These are phyloP conservation scores for Heliconius nattereri DNA, from an alignment of 1,140 invertebrate species.

Conservation along the genomic window DNA sequence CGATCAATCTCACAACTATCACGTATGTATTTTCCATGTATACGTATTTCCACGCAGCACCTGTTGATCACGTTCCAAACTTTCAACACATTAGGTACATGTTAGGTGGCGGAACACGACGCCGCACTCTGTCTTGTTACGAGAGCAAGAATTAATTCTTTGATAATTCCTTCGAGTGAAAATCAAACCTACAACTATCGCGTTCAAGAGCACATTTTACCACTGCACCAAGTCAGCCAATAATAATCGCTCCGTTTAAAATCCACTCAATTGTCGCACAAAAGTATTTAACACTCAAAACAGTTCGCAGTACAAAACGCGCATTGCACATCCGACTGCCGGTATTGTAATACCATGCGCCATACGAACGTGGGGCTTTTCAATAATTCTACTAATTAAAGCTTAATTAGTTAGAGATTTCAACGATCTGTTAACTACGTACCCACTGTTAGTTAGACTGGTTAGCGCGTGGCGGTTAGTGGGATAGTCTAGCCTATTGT, in stretches of 20 bases:
- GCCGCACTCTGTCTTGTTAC: too few species aligned
- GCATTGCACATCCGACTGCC: background rate
- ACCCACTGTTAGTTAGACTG: background rate
- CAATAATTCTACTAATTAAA: conserved; percentile 11
- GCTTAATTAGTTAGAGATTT: conserved; percentile 10
- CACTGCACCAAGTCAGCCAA: background rate
- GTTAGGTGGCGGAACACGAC: too few species aligned
- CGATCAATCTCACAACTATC: too few species aligned
- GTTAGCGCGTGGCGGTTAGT: background rate
- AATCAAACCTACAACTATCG: too few species aligned
- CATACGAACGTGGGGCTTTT: background rate
- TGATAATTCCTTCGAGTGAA: background rate
- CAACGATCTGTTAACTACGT: conserved; percentile 4
- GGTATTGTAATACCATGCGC: background rate
- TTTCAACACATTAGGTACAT: too few species aligned
- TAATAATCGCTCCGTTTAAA: background rate
- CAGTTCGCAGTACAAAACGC: background rate
- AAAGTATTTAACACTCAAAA: background rate
- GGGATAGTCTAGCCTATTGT: background rate
- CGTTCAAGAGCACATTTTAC: background rate
- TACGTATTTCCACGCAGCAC: too few species aligned
- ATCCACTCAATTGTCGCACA: background rate
- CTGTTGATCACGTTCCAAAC: too few species aligned
- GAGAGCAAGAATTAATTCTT: background rate
- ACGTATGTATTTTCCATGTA: too few species aligned